Percentiles rank a stretch among this genome's conserved stretches.
Conservation (phyloP, 2,888 invertebrate species). For the Pyralis farinalis region DNA sequence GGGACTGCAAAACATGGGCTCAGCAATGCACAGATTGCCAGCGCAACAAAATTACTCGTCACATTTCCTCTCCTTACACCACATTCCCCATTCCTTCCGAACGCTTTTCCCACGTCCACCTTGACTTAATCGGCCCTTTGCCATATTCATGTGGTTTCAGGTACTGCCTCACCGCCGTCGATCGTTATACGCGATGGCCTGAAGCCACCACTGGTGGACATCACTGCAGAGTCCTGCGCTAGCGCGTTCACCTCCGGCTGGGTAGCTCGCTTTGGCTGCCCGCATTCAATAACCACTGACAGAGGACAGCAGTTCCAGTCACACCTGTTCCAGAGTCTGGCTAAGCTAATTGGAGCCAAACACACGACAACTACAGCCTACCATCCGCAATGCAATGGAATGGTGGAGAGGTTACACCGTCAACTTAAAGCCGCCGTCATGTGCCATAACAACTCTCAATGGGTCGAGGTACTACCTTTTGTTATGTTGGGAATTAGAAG, state of each 20-base stretch:
- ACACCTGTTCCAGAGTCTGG: conserved; percentile 19
- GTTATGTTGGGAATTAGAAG: conserved; percentile 12
- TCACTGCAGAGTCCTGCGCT: conserved; percentile 34
- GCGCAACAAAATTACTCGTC: conserved; percentile 29
- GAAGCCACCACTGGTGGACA: conserved; percentile 28
- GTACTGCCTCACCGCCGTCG: conserved; percentile 40
- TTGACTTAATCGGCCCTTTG: conserved; percentile 56
- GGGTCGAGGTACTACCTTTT: conserved; percentile 10
- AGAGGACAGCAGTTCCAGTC: conserved; percentile 9
- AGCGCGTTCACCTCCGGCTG: conserved; percentile 33
- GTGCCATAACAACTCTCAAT: conserved; percentile 8
- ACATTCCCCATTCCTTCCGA: conserved; percentile 19
- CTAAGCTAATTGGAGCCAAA: neutral
- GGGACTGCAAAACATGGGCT: conserved; percentile 25
- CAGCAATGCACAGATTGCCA: conserved; percentile 33
- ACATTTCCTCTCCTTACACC: neutral
- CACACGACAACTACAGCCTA: conserved; percentile 5
- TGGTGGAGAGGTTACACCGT: conserved; percentile 15
- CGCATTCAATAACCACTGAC: conserved; percentile 17
- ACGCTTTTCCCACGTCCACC: conserved; percentile 48
- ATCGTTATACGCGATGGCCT: conserved; percentile 39
- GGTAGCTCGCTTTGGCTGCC: conserved; percentile 46
- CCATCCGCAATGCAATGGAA: conserved; percentile 12
- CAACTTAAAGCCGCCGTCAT: conserved; percentile 12
- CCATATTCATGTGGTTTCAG: conserved; percentile 29